phyloP scores from a whole-genome alignment of 2,888 invertebrate genomes.

The Eupelmus urozonus region DNA sequence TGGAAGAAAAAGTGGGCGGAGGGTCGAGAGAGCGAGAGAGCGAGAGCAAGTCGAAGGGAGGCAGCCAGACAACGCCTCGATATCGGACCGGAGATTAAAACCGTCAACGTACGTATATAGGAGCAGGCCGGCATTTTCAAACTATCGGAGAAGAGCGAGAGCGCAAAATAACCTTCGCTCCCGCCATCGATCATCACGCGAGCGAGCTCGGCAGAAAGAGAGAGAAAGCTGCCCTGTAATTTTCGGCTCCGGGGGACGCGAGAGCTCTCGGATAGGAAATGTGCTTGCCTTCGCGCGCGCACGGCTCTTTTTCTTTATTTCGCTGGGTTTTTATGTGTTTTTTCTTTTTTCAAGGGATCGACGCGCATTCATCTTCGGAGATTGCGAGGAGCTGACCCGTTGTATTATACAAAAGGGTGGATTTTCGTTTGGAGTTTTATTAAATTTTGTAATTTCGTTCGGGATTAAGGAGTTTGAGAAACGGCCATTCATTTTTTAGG shows the following conservation, averaged over 20 bases:
- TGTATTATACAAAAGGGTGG: not conserved
- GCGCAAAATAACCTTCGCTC: conserved; percentile 55
- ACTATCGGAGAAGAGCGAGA: conserved; percentile 52
- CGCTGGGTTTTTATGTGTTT: not conserved
- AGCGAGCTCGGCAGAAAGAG: not conserved
- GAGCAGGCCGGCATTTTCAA: conserved; percentile 38
- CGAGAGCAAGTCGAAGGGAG: not conserved
- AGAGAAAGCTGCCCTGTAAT: conserved; percentile 42
- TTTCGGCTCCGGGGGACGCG: conserved; percentile 54
- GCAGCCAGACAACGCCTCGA: conserved; percentile 41
- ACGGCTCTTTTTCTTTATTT: not conserved
- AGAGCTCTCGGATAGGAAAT: conserved; percentile 14
- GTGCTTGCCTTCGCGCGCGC: conserved; percentile 1
- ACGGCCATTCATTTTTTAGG: not conserved
- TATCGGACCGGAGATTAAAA: conserved; percentile 61
- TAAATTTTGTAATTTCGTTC: conserved; percentile 34
- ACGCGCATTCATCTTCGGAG: conserved; percentile 30
- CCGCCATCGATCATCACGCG: conserved; percentile 56
- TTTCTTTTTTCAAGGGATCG: conserved; percentile 18
- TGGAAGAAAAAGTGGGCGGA: conserved; percentile 19
- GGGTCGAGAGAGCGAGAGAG: conserved; percentile 8
- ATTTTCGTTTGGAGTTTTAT: conserved; percentile 7
- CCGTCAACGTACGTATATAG: conserved; percentile 54
- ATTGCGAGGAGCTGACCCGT: conserved; percentile 21
- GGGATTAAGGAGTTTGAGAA: conserved; percentile 6